Evolutionary conservation across 1,140 invertebrate species (phyloP).

Genomic region (Bombyx mandarina): DNA sequence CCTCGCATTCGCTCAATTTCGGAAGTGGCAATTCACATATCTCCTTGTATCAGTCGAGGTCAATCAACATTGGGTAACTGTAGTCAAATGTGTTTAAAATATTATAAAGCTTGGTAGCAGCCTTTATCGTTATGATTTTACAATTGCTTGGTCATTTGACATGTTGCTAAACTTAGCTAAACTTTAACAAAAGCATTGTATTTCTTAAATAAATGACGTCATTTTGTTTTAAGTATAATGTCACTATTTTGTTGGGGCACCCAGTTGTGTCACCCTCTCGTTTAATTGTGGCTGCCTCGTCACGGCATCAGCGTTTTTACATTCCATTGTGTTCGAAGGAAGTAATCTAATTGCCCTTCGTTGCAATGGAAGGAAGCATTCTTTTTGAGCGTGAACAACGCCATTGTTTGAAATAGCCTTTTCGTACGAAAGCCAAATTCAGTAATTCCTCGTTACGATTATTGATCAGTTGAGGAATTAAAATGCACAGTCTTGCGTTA

Average conservation of each 20-base stretch:
- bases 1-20: slow-evolving; percentile 27
- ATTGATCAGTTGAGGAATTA: too few species aligned
- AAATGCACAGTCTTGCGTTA: too few species aligned
- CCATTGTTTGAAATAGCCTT: slow-evolving; percentile 17
- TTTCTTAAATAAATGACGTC: not conserved
- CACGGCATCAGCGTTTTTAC: slow-evolving; percentile 37
- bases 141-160: too few species aligned
- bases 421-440: too few species aligned
- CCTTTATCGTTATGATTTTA: too few species aligned
- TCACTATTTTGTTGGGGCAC: not conserved
- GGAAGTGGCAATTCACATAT: slow-evolving; percentile 39
- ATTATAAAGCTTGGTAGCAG: too few species aligned
- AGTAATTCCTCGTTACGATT: too few species aligned
- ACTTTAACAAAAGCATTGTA: not conserved
- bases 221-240: not conserved
- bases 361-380: slow-evolving; percentile 29
- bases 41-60: slow-evolving; percentile 16
- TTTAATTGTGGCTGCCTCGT: slow-evolving; percentile 27
- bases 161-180: too few species aligned
- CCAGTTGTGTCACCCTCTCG: slow-evolving; percentile 5
- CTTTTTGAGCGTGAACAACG: slow-evolving; percentile 29
- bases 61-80: not conserved
- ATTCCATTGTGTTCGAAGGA: slow-evolving; percentile 44
- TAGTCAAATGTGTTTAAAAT: too few species aligned
- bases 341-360: slow-evolving; percentile 45